Percentiles rank a stretch among this genome's conserved stretches.
These are phyloP conservation scores for Cactoblastis cactorum DNA, from an alignment of 2,888 invertebrate species.

Conservation along the genomic window DNA sequence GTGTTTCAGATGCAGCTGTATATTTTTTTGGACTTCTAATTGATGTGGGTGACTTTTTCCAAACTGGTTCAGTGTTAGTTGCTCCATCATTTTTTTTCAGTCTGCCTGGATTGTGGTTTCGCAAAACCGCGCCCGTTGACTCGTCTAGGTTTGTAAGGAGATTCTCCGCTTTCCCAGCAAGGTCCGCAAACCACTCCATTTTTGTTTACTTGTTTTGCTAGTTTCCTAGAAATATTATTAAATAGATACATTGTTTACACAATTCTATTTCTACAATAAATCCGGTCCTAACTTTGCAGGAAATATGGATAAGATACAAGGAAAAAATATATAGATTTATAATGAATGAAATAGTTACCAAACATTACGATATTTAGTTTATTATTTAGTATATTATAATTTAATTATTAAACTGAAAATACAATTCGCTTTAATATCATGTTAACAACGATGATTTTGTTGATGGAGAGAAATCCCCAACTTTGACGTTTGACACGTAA, in stretches of 20 bases:
- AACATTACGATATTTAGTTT: too few relatives aligned
- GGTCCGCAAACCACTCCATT: constrained; percentile 87
- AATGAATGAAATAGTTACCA: too few relatives aligned
- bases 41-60: constrained; percentile 32
- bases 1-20: constrained; percentile 36
- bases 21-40: constrained; percentile 36
- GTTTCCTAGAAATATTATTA: background rate
- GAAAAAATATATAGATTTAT: too few relatives aligned
- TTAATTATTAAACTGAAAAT: too few relatives aligned
- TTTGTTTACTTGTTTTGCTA: background rate
- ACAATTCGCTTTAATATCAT: too few relatives aligned
- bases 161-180: constrained; percentile 87
- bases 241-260: background rate
- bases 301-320: too few relatives aligned
- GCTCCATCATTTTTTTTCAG: constrained; percentile 29
- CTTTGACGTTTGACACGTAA: too few relatives aligned
- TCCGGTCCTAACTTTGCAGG: too few relatives aligned
- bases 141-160: constrained; percentile 87
- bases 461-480: too few relatives aligned
- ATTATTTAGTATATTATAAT: too few relatives aligned
- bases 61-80: constrained; percentile 23
- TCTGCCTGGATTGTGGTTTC: constrained; percentile 50
- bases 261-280: too few relatives aligned
- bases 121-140: constrained; percentile 83
- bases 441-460: too few relatives aligned